phyloP scores from a whole-genome alignment of 2,113 vertebrate genomes.

The Rhombomys opimus region DNA sequence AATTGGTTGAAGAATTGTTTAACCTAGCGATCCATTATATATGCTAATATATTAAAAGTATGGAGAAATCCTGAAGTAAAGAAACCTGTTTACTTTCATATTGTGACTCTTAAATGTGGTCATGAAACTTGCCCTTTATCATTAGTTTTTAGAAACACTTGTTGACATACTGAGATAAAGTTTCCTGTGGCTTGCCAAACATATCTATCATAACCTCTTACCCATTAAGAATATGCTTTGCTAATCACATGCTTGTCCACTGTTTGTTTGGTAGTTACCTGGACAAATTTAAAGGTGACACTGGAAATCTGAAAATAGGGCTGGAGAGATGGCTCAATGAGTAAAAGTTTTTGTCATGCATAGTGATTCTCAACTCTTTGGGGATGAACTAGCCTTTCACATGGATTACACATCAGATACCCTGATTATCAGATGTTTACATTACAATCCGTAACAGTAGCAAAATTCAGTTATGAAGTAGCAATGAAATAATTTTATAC shows the following conservation, averaged over 20 bases:
- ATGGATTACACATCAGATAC: background rate
- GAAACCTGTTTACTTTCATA: constrained; percentile 26
- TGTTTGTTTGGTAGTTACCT: constrained; percentile 45
- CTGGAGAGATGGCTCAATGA: background rate
- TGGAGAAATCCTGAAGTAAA: constrained; percentile 18
- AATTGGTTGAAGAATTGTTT: constrained; percentile 62
- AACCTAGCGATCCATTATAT: background rate
- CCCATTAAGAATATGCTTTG: constrained; percentile 23
- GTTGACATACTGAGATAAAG: constrained; percentile 44
- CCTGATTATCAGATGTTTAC: background rate
- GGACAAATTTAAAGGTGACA: constrained; percentile 52
- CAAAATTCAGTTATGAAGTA: background rate
- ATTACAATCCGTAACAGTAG: background rate
- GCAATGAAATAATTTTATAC: background rate
- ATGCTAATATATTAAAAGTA: constrained; percentile 22
- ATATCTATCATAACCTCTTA: constrained; percentile 11
- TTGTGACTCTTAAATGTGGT: constrained; percentile 61
- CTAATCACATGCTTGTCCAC: background rate
- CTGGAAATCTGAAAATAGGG: background rate
- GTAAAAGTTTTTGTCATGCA: background rate
- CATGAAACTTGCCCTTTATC: constrained; percentile 30
- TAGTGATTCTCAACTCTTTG: background rate
- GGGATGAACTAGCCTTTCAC: background rate
- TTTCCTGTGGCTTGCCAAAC: constrained; percentile 35
- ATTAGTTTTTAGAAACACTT: constrained; percentile 28